Evolutionary conservation across 2,797 vertebrate genomes (phyloP).

Genomic region (Agapornis canus): DNA sequence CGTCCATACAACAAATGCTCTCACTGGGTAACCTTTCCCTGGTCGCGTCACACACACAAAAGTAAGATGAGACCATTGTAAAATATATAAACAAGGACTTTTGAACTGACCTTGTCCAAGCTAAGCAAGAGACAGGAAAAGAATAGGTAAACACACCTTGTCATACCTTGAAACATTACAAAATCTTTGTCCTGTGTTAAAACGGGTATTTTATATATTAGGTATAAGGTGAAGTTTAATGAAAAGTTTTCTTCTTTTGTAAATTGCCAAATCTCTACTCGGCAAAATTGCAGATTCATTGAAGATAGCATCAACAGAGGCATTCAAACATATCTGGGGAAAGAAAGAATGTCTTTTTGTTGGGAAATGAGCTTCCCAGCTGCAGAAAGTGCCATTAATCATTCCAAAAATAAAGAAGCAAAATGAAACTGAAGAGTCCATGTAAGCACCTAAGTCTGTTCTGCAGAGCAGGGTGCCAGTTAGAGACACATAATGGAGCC

Average conservation of each 20-base stretch:
- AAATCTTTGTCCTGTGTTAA: not conserved
- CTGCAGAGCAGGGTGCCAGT: not conserved
- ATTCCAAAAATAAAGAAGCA: not conserved
- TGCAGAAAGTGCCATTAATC: not conserved
- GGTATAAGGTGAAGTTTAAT: not conserved
- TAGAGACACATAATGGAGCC: not conserved
- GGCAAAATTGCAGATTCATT: not conserved
- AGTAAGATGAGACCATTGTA: conserved; percentile 70
- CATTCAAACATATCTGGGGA: not conserved
- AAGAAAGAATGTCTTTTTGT: not conserved
- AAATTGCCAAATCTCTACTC: not conserved
- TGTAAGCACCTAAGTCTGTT: not conserved
- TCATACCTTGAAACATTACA: not conserved
- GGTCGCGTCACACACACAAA: conserved; percentile 54
- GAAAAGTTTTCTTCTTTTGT: not conserved
- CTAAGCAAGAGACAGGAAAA: conserved; percentile 6
- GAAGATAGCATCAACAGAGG: not conserved
- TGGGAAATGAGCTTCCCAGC: not conserved
- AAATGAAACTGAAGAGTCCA: not conserved
- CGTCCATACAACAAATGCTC: conserved; percentile 73
- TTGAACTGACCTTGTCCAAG: conserved; percentile 15
- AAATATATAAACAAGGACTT: conserved; percentile 55
- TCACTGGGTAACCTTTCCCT: conserved; percentile 69
- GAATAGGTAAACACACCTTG: not conserved
- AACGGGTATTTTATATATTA: not conserved